phyloP scores from a whole-genome alignment of 2,888 invertebrate species.

The Charanyca ferruginea region DNA sequence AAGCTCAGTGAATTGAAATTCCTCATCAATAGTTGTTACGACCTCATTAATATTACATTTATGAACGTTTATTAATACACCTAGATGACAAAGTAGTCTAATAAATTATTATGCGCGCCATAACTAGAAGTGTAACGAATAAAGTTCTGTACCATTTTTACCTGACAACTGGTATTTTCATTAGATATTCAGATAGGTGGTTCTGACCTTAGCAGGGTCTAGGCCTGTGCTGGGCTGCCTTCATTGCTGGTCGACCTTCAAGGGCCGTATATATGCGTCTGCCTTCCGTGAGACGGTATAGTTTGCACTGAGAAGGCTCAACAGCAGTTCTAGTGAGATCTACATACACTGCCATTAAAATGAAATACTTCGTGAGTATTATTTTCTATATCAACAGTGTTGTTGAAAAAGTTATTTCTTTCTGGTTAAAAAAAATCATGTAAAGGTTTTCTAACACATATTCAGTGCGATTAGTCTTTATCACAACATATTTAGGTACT shows the following conservation, averaged over 20 bases:
- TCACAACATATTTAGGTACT: no score
- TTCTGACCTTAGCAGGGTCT: slow-evolving; percentile 81
- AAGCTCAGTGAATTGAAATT: not conserved
- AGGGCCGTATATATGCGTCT: slow-evolving; percentile 80
- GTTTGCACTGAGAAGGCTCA: slow-evolving; percentile 87
- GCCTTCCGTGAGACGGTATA: slow-evolving; percentile 80
- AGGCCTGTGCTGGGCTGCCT: slow-evolving; percentile 71
- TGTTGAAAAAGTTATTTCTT: no score
- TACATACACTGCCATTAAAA: slow-evolving; percentile 76
- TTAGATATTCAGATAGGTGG: slow-evolving; percentile 81
- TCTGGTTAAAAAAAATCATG: no score
- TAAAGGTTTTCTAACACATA: no score
- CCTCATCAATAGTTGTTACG: not conserved
- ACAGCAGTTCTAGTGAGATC: slow-evolving; percentile 88
- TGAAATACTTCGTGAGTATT: slow-evolving; percentile 88
- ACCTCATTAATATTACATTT: not conserved
- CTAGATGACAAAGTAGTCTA: slow-evolving; percentile 57
- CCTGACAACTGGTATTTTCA: slow-evolving; percentile 78
- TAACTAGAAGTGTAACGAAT: slow-evolving; percentile 70
- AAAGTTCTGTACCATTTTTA: slow-evolving; percentile 74
- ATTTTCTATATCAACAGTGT: not conserved
- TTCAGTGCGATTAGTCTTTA: no score
- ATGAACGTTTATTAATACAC: slow-evolving; percentile 1
- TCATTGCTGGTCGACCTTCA: slow-evolving; percentile 80
- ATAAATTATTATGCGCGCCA: slow-evolving; percentile 73